These are phyloP conservation scores for Erebia aethiops DNA, from an alignment of 2,888 invertebrate species.

Conservation along the genomic window DNA sequence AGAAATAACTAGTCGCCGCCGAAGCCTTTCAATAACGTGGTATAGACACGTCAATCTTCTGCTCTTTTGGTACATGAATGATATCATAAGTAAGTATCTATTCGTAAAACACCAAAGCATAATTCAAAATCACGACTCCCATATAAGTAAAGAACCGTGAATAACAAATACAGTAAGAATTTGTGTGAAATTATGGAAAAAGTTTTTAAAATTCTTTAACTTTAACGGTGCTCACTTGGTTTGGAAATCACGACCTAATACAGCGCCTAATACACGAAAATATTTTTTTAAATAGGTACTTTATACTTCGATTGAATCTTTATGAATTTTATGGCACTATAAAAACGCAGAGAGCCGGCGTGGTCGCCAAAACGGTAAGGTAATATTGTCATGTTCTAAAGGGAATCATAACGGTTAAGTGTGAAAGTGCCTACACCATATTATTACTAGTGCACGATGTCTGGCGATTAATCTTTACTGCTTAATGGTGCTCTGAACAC, in stretches of 20 bases:
- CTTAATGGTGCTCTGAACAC: conserved; percentile 43
- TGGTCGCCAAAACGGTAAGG: conserved; percentile 37
- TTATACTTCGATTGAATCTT: conserved; percentile 30
- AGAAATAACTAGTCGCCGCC: not conserved
- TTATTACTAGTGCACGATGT: conserved; percentile 36
- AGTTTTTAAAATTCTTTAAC: conserved; percentile 7
- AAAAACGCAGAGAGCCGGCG: conserved; percentile 4
- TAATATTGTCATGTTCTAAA: conserved; percentile 44
- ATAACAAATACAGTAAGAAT: conserved; percentile 6
- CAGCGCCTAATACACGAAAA: not conserved
- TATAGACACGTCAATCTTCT: conserved; percentile 20
- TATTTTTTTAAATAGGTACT: not conserved
- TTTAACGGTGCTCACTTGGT: conserved; percentile 8
- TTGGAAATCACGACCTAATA: conserved; percentile 2
- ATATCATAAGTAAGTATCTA: conserved; percentile 5
- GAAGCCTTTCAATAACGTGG: conserved; percentile 11
- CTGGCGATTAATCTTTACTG: conserved; percentile 46
- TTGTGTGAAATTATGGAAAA: conserved; percentile 19
- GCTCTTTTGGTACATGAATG: not conserved
- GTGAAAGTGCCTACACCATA: conserved; percentile 40
- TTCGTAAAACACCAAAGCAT: conserved; percentile 1
- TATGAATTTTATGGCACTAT: conserved; percentile 38
- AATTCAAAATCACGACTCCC: conserved; percentile 6
- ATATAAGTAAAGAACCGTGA: conserved; percentile 1
- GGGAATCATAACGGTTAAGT: conserved; percentile 48